Conservation (phyloP, 1,140 invertebrate species). For the Caerostris extrusa region DNA sequence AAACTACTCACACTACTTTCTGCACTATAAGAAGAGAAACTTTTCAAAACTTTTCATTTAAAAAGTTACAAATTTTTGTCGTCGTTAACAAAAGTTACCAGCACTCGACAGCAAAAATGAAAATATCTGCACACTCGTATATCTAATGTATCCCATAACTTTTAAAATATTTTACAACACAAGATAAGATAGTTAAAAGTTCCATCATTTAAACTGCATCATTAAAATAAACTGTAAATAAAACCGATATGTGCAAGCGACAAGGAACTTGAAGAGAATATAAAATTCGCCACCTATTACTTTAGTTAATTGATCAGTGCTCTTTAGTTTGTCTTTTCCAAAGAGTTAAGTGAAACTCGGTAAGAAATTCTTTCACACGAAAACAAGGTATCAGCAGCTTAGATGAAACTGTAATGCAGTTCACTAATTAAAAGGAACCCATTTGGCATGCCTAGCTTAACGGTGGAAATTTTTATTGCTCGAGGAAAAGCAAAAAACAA, state of each 20-base stretch:
- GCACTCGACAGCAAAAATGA: too few relatives aligned
- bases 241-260: background rate
- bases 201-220: background rate
- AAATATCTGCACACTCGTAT: too few relatives aligned
- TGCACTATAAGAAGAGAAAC: too few relatives aligned
- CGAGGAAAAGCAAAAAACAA: background rate
- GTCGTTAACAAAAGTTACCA: too few relatives aligned
- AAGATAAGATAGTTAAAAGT: too few relatives aligned
- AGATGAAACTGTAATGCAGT: background rate
- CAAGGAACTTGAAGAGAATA: background rate
- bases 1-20: too few relatives aligned
- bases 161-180: too few relatives aligned
- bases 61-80: too few relatives aligned
- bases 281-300: background rate
- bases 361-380: conserved; percentile 11
- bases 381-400: background rate
- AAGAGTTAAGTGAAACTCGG: background rate
- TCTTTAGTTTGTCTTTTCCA: background rate
- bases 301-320: background rate
- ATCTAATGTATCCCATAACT: too few relatives aligned
- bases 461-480: background rate
- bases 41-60: too few relatives aligned
- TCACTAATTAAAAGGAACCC: conserved; percentile 13
- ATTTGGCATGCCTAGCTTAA: background rate
- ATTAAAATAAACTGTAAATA: background rate